Conservation (phyloP, 2,797 vertebrate genomes). For the Cephalopachus bancanus region DNA sequence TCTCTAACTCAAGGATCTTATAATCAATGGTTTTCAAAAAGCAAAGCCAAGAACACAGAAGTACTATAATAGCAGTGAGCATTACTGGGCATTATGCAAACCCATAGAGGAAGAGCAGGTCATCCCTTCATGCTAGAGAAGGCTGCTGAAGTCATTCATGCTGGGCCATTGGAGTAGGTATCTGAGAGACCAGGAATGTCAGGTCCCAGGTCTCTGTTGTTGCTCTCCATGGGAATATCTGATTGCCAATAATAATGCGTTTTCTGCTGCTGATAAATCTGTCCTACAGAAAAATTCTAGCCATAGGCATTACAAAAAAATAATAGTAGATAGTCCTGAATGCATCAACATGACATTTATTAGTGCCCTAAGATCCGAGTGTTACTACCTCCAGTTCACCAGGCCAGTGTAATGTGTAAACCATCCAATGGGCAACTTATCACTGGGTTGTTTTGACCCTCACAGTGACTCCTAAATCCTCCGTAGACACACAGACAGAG, state of each 20-base stretch:
- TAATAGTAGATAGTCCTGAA: conserved; percentile 79
- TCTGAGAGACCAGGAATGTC: background rate
- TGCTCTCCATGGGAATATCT: background rate
- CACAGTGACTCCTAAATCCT: background rate
- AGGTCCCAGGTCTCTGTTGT: background rate
- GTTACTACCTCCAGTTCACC: conserved; percentile 68
- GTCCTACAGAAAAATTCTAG: conserved; percentile 41
- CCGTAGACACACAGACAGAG: background rate
- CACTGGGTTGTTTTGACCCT: background rate
- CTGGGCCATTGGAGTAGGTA: background rate
- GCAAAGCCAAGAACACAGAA: background rate
- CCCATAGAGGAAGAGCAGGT: background rate
- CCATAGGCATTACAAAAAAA: conserved; percentile 79
- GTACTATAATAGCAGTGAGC: background rate
- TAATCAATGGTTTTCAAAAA: background rate
- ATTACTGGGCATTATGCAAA: background rate
- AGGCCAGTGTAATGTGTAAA: background rate
- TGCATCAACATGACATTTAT: conserved; percentile 76
- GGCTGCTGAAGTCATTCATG: background rate
- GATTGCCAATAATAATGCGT: background rate
- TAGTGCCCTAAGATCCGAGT: conserved; percentile 72
- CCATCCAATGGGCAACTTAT: background rate
- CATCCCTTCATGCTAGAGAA: background rate
- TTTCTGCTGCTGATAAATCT: conserved; percentile 28
- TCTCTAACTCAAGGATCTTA: background rate